Evolutionary conservation across 2,113 vertebrate species (phyloP).

Genomic region (Psilopogon haemacephalus): DNA sequence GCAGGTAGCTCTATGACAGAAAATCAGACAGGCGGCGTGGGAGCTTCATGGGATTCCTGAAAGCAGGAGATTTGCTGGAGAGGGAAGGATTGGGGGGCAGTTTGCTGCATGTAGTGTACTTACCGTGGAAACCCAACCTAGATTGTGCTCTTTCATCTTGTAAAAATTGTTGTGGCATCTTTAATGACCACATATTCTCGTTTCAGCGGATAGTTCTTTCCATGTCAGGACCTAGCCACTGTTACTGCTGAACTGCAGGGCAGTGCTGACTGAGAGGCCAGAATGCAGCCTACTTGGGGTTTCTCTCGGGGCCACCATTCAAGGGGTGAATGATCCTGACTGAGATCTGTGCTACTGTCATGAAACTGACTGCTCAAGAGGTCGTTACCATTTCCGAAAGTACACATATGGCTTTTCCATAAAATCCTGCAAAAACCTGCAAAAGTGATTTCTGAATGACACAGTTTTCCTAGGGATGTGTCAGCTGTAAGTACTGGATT

Average conservation of each 20-base stretch:
- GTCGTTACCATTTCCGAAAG: not conserved
- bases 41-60: not conserved
- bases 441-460: not conserved
- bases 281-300: not conserved
- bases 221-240: not conserved
- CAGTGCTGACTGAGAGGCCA: not conserved
- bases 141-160: not conserved
- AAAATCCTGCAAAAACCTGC: not conserved
- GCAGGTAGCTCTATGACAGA: not conserved
- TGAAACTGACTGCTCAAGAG: not conserved
- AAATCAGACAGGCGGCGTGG: fast-evolving
- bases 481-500: not conserved
- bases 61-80: not conserved
- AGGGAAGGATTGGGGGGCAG: not conserved
- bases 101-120: not conserved
- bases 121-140: not conserved
- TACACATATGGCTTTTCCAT: not conserved
- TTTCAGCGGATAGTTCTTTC: not conserved
- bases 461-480: not conserved
- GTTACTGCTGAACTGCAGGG: not conserved
- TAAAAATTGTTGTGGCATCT: not conserved
- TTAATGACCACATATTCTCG: not conserved
- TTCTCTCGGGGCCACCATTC: not conserved
- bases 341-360: not conserved
- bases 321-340: not conserved